Conservation (phyloP, 1,140 invertebrate genomes). For the Scaptomyza hsui region DNA sequence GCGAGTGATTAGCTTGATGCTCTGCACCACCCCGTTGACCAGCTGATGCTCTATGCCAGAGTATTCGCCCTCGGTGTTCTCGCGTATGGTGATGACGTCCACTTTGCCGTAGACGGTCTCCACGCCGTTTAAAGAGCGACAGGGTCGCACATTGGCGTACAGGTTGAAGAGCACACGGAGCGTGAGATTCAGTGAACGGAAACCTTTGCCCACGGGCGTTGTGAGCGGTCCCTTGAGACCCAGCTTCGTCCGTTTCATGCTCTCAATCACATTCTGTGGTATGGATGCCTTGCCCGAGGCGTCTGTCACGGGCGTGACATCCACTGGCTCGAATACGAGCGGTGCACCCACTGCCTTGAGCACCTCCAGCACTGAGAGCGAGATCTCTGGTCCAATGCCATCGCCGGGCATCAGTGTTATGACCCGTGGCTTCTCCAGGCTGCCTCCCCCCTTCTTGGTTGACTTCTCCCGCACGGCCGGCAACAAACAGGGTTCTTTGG, state of each 20-base stretch:
- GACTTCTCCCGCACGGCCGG: background rate
- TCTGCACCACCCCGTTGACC: constrained; percentile 99
- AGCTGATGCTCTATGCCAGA: constrained; percentile 99
- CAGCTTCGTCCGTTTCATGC: constrained; percentile 97
- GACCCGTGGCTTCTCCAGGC: constrained; percentile 4
- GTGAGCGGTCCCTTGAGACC: constrained; percentile 99
- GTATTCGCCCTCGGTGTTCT: constrained; percentile 99
- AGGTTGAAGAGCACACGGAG: constrained; percentile 99
- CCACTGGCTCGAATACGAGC: constrained; percentile 98
- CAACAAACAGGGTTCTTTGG: background rate
- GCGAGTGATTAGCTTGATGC: constrained; percentile 99
- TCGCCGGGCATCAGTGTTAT: constrained; percentile 97
- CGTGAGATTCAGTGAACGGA: constrained; percentile 98
- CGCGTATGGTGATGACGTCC: constrained; percentile 98
- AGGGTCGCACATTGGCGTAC: constrained; percentile 99
- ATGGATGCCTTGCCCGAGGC: constrained; percentile 98
- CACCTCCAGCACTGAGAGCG: constrained; percentile 97
- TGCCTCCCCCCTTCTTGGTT: background rate
- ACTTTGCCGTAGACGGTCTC: constrained; percentile 99
- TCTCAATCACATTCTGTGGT: constrained; percentile 97
- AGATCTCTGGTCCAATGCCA: constrained; percentile 99
- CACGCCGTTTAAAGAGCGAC: constrained; percentile 97
- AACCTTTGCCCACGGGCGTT: constrained; percentile 99
- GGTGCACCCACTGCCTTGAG: constrained; percentile 97
- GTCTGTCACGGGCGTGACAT: constrained; percentile 98